A percentile compares a stretch with the other conserved stretches of the same genome.
These are phyloP conservation scores for Etheostoma spectabile DNA, from an alignment of 2,113 vertebrate genomes.

Conservation along the genomic window DNA sequence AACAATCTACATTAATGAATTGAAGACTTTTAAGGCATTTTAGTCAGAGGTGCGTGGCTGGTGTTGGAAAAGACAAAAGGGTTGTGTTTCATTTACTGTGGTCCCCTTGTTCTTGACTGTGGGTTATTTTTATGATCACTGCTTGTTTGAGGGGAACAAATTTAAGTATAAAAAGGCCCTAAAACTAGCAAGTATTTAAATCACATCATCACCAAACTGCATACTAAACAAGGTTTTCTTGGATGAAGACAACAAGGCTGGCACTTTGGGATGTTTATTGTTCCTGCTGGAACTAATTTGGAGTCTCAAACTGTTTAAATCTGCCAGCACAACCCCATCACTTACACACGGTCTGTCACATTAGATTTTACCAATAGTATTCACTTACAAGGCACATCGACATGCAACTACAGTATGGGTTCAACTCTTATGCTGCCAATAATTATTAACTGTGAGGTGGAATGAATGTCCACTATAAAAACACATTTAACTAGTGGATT, in stretches of 20 bases:
- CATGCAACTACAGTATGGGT: not conserved
- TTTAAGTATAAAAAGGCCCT: not conserved
- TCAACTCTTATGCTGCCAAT: not conserved
- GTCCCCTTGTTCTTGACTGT: slow-evolving; percentile 48
- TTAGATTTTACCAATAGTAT: not conserved
- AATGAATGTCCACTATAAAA: not conserved
- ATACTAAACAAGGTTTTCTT: slow-evolving; percentile 31
- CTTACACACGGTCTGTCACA: slow-evolving; percentile 12
- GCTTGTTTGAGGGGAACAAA: slow-evolving; percentile 47
- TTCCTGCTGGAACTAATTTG: slow-evolving; percentile 51
- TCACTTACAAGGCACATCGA: not conserved
- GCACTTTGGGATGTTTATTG: slow-evolving; percentile 53
- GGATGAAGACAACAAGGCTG: slow-evolving; percentile 26
- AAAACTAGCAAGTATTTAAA: slow-evolving; percentile 14
- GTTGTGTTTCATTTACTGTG: slow-evolving; percentile 59
- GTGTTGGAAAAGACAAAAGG: slow-evolving; percentile 30
- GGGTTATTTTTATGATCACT: slow-evolving; percentile 76
- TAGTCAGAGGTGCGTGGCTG: not conserved
- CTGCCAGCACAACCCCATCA: slow-evolving; percentile 31
- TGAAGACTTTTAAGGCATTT: slow-evolving; percentile 15
- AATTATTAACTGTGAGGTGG: not conserved
- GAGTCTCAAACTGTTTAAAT: slow-evolving; percentile 47
- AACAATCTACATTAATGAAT: not conserved
- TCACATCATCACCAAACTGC: slow-evolving; percentile 16
- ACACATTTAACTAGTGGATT: not conserved